phyloP scores from a whole-genome alignment of 2,797 vertebrate genomes.

The Myiotriccus ornatus region DNA sequence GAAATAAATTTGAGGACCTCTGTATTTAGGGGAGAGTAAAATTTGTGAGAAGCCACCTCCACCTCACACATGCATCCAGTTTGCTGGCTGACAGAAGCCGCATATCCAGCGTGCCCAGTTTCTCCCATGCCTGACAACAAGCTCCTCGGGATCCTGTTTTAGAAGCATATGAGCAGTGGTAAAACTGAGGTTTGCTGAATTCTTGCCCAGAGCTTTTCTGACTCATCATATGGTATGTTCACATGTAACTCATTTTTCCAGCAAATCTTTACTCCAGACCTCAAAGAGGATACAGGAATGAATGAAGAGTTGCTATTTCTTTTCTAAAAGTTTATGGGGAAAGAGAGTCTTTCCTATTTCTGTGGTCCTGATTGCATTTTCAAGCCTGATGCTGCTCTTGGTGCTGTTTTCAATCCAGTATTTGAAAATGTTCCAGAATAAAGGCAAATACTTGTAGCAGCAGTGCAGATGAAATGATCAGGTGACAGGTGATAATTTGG shows the following conservation, averaged over 20 bases:
- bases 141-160: slow-evolving; percentile 28
- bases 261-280: slow-evolving; percentile 37
- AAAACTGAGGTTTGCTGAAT: slow-evolving; percentile 44
- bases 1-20: background rate
- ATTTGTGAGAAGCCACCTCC: background rate
- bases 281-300: slow-evolving; percentile 3
- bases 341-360: background rate
- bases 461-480: background rate
- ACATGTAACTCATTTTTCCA: slow-evolving; percentile 29
- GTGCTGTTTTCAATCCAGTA: background rate
- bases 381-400: background rate
- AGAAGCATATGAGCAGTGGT: slow-evolving; percentile 1
- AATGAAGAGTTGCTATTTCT: slow-evolving; percentile 21
- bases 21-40: background rate
- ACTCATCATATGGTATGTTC: slow-evolving; percentile 49
- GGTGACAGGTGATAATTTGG: background rate
- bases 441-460: background rate
- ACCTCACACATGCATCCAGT: background rate
- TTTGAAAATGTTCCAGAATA: background rate
- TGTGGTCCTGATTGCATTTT: background rate
- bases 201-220: slow-evolving; percentile 41
- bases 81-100: slow-evolving; percentile 18
- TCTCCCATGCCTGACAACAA: background rate
- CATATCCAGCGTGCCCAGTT: background rate
- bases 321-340: slow-evolving; percentile 13